Base-by-base conservation (phyloP, 2,888 invertebrate species). In the Tethea ocularis region DNA sequence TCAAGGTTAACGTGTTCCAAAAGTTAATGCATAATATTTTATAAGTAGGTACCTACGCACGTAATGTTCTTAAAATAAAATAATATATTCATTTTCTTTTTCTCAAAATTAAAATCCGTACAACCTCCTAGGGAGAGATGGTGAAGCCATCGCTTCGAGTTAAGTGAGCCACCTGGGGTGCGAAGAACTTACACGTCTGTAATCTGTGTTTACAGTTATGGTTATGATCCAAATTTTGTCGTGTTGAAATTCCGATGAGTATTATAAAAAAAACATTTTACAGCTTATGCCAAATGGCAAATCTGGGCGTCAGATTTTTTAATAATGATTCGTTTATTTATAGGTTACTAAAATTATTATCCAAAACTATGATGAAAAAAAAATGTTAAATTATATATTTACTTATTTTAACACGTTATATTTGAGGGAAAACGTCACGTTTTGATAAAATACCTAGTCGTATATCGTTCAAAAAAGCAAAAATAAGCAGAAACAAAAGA, bases 91-190 rank as follows among this genome's bases (percentile, higher is more conserved):
- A 15, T 52, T n/a, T n/a, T n/a, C n/a, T n/a, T n/a, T 10, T 7
- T 7, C 23, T 22, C 3, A 11, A 22, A 13, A 22, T 22, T 20
- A 51, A 51, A 51, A 26, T 52, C 13, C 15, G 0, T 7, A 52
- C n/a, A 52, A 8, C 52, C 52, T 26, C 8, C 24, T 13, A 7
- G 26, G n/a, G 15, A 8, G 52, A 13, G 24, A 1, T n/a, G 22
- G 24, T 13, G 33, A 13, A 2, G 33, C 33, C 13, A 11, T 2
- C 29, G 11, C 6, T 1, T 5, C 13, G 26, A 26, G 5, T 8
- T 1, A n/a, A 23, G 24, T 20, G 52, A n/a, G 52, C 52, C 52
- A 52, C 52, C 52, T 52, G 52, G 26, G 24, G 52, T 26, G n/a
- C 52, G 6, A 15, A 26, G 24, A 26, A 17, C 10, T 33, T 17